phyloP scores from a whole-genome alignment of 2,797 vertebrate genomes.

The Odontamblyopus rebecca region DNA sequence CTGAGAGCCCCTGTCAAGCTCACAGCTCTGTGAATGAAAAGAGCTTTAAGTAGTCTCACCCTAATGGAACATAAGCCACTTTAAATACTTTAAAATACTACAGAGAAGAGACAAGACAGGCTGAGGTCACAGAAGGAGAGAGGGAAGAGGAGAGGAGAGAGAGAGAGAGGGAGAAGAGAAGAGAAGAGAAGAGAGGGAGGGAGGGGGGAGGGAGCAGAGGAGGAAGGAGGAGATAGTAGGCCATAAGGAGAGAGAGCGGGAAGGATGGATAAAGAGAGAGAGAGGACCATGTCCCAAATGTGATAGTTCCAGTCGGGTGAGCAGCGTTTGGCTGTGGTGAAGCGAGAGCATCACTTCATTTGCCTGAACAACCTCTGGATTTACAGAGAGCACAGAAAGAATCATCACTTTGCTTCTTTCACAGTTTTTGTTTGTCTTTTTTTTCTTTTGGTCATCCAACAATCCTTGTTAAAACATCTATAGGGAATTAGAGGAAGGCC shows the following conservation, averaged over 20 bases:
- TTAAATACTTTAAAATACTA: conserved; percentile 75
- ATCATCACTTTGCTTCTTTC: neutral
- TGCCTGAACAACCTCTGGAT: neutral
- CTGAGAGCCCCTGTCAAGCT: conserved; percentile 44
- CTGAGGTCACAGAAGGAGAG: conserved; percentile 49
- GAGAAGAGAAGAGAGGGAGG: neutral
- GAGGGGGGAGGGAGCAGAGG: conserved; percentile 31
- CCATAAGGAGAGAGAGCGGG: too few relatives aligned
- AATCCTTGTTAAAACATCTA: too few relatives aligned
- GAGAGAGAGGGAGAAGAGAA: too few relatives aligned
- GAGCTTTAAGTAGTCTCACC: conserved; percentile 44
- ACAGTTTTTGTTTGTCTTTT: too few relatives aligned
- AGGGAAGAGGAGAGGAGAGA: neutral
- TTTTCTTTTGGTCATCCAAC: too few relatives aligned
- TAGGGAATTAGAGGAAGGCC: too few relatives aligned
- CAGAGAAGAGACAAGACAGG: conserved; percentile 59
- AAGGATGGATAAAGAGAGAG: conserved; percentile 19
- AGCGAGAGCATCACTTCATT: conserved; percentile 70
- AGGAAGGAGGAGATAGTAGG: too few relatives aligned
- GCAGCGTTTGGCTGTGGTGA: conserved; percentile 63
- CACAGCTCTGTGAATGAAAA: conserved; percentile 61
- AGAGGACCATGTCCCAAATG: conserved; percentile 67
- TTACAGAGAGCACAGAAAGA: neutral
- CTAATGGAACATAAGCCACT: conserved; percentile 73
- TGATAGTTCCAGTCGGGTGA: conserved; percentile 78